These are phyloP conservation scores for Idris sp. DNA, from an alignment of 1,140 invertebrate genomes.

Conservation along the genomic window DNA sequence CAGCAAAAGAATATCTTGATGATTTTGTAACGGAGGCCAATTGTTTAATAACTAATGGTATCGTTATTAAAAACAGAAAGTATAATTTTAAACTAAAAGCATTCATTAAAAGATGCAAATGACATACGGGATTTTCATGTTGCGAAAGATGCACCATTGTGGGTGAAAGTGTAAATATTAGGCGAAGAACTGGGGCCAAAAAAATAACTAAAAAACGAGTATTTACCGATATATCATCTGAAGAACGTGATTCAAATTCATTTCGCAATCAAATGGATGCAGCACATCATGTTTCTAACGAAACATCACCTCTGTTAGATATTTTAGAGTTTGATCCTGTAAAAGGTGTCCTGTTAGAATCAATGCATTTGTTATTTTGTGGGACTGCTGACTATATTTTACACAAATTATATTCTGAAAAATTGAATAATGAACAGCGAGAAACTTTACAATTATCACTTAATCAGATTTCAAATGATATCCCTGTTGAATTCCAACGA, in stretches of 20 bases:
- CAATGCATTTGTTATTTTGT: constrained; percentile 39
- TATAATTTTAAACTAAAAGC: constrained; percentile 3
- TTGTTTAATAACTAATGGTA: constrained; percentile 1
- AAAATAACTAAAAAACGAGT: constrained; percentile 16
- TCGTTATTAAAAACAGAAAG: neutral
- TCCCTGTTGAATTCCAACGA: constrained; percentile 46
- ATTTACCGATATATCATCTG: constrained; percentile 6
- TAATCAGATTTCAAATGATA: constrained; percentile 1
- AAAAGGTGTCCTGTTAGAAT: constrained; percentile 29
- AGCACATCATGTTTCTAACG: constrained; percentile 21
- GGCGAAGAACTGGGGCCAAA: neutral
- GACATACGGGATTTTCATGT: constrained; percentile 22
- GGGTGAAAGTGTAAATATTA: constrained; percentile 22
- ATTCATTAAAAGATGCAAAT: constrained; percentile 4
- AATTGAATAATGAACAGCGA: constrained; percentile 6
- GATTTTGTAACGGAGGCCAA: neutral
- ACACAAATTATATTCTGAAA: neutral
- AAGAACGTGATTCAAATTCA: constrained; percentile 18
- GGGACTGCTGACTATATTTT: constrained; percentile 23
- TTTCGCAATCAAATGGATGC: constrained; percentile 16
- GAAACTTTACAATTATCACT: constrained; percentile 3
- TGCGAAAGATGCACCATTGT: constrained; percentile 28
- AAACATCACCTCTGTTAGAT: constrained; percentile 32
- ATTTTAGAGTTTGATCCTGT: constrained; percentile 32
- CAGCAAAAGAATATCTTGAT: too few species aligned